Evolutionary conservation across 2,797 vertebrate genomes (phyloP).

Genomic region (Tachyglossus aculeatus): DNA sequence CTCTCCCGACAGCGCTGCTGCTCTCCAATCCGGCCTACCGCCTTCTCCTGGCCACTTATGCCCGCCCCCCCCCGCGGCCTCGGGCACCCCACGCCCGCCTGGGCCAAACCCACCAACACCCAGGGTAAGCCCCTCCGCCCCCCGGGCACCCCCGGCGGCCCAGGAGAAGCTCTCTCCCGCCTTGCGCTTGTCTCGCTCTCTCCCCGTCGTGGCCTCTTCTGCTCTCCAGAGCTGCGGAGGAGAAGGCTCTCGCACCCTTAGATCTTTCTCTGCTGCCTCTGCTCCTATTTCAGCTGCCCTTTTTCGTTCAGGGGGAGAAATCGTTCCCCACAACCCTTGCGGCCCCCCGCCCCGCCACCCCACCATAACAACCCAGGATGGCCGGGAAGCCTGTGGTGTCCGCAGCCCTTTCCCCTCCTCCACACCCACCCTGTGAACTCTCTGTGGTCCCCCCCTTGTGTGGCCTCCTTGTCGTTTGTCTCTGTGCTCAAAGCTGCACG

Average conservation of each 20-base stretch:
- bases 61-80: slow-evolving; percentile 76
- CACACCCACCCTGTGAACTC: slow-evolving; percentile 3
- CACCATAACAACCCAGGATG: slow-evolving; percentile 36
- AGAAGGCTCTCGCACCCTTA: slow-evolving; percentile 1
- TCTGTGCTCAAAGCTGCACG: too few species aligned
- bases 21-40: slow-evolving; percentile 95
- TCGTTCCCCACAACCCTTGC: background rate
- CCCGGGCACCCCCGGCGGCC: slow-evolving; percentile 39
- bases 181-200: slow-evolving; percentile 17
- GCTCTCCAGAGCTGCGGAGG: slow-evolving; percentile 38
- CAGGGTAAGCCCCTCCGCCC: slow-evolving; percentile 83
- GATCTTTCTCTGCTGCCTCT: background rate
- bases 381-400: background rate
- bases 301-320: background rate
- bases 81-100: slow-evolving; percentile 67
- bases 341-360: background rate
- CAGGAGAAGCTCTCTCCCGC: slow-evolving; percentile 23
- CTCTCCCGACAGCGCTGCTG: slow-evolving; percentile 84
- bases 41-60: slow-evolving; percentile 90
- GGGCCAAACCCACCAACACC: slow-evolving; percentile 81
- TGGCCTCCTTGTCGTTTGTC: background rate
- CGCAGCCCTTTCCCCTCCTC: background rate
- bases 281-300: background rate
- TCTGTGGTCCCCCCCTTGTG: slow-evolving; percentile 12
- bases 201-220: slow-evolving; percentile 37